Conservation (phyloP, 1,140 invertebrate genomes). For the Drosophila dunni region DNA sequence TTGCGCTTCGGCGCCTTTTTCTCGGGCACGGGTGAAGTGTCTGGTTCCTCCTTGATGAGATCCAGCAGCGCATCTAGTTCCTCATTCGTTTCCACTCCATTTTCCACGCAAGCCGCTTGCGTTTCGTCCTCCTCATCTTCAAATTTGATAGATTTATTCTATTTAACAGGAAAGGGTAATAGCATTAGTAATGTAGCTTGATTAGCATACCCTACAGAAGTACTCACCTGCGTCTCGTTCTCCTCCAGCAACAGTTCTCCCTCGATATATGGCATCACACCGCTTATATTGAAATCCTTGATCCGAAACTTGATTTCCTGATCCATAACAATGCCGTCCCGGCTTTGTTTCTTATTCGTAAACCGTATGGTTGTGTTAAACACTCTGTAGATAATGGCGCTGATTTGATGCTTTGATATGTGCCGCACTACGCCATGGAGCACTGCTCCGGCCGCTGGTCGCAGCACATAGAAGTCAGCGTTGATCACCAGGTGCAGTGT, state of each 20-base stretch:
- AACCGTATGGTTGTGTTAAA: constrained; percentile 81
- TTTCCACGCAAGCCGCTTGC: constrained; percentile 15
- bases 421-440: constrained; percentile 84
- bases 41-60: constrained; percentile 53
- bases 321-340: constrained; percentile 62
- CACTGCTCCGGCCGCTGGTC: constrained; percentile 85
- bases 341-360: constrained; percentile 51
- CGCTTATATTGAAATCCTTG: constrained; percentile 75
- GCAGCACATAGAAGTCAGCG: constrained; percentile 87
- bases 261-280: constrained; percentile 78
- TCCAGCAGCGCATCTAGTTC: constrained; percentile 67
- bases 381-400: constrained; percentile 79
- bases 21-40: constrained; percentile 6
- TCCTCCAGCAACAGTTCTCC: constrained; percentile 69
- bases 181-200: background rate
- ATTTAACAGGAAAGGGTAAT: background rate
- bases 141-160: constrained; percentile 58
- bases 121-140: constrained; percentile 31
- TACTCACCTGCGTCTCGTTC: constrained; percentile 31
- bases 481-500: constrained; percentile 85
- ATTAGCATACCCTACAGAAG: too few relatives aligned
- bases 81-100: constrained; percentile 26
- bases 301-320: constrained; percentile 78
- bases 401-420: constrained; percentile 68
- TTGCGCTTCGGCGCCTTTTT: constrained; percentile 48